A percentile compares a stretch with the other conserved stretches of the same genome.
phyloP scores from a whole-genome alignment of 2,113 vertebrate genomes.

The Stegastes partitus region DNA sequence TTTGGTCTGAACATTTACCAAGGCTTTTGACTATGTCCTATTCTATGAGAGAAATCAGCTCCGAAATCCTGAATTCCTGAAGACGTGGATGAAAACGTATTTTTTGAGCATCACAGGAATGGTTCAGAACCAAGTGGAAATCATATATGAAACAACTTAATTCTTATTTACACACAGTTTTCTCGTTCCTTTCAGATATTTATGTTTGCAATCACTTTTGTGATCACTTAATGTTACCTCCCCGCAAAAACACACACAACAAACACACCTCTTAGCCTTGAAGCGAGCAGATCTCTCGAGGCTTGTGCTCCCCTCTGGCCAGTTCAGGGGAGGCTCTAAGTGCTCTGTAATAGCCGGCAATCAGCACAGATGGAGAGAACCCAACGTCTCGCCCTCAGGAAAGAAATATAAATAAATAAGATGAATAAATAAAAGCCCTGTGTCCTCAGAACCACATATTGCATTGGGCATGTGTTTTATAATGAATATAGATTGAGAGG shows the following conservation, averaged over 20 bases:
- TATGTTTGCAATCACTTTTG: conserved; percentile 17
- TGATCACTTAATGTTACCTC: conserved; percentile 28
- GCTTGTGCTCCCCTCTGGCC: conserved; percentile 67
- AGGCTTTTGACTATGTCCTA: too few relatives aligned
- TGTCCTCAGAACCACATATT: conserved; percentile 78
- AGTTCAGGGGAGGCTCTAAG: conserved; percentile 79
- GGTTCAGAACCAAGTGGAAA: not conserved
- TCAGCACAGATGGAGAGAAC: conserved; percentile 81
- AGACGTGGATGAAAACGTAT: not conserved
- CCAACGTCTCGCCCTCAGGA: conserved; percentile 79
- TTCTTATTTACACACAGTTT: not conserved
- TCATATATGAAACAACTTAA: not conserved
- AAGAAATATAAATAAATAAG: conserved; percentile 87
- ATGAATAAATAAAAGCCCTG: conserved; percentile 86
- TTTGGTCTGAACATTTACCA: too few relatives aligned
- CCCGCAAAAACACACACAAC: conserved; percentile 39
- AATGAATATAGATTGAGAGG: conserved; percentile 86
- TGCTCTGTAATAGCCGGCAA: conserved; percentile 85
- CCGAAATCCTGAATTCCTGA: too few relatives aligned
- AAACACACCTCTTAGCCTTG: conserved; percentile 68
- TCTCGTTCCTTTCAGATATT: conserved; percentile 11
- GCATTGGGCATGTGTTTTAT: conserved; percentile 82
- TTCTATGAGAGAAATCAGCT: too few relatives aligned
- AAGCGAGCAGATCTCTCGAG: conserved; percentile 70
- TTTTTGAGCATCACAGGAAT: not conserved